A percentile compares a stretch with the other conserved stretches of the same genome.
These are phyloP conservation scores for Antechinus flavipes DNA, from an alignment of 2,113 vertebrate species.

Conservation along the genomic window DNA sequence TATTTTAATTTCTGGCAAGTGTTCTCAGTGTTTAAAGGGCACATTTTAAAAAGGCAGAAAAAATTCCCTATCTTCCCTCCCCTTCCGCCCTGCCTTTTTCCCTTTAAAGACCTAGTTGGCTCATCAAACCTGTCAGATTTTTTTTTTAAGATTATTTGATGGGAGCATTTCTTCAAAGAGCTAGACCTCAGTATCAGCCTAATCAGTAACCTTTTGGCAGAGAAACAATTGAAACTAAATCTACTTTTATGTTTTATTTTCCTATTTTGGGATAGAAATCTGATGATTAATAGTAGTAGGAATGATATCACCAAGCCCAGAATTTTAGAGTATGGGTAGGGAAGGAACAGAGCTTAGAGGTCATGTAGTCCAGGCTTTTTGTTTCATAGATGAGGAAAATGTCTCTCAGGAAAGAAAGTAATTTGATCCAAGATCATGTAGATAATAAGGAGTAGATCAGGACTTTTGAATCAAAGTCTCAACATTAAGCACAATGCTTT, in stretches of 20 bases:
- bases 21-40: not conserved
- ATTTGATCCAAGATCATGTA: not conserved
- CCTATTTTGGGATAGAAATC: not conserved
- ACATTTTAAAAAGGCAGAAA: not conserved
- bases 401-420: too few relatives aligned
- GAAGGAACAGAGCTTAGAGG: too few relatives aligned
- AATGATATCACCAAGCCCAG: not conserved
- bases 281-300: not conserved
- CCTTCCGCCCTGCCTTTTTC: not conserved
- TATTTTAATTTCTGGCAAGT: slow-evolving; percentile 5
- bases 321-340: too few relatives aligned
- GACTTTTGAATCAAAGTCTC: not conserved
- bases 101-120: not conserved
- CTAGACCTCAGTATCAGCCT: not conserved
- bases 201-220: not conserved
- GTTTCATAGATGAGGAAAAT: too few relatives aligned
- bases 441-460: not conserved
- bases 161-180: not conserved
- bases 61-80: fast-evolving
- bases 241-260: not conserved
- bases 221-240: not conserved
- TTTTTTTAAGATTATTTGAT: not conserved
- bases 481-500: not conserved
- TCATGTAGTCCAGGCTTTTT: too few relatives aligned
- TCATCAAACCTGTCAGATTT: not conserved